Base-by-base conservation (phyloP, 1,140 invertebrate genomes). In the Potamilus streckersoni region DNA sequence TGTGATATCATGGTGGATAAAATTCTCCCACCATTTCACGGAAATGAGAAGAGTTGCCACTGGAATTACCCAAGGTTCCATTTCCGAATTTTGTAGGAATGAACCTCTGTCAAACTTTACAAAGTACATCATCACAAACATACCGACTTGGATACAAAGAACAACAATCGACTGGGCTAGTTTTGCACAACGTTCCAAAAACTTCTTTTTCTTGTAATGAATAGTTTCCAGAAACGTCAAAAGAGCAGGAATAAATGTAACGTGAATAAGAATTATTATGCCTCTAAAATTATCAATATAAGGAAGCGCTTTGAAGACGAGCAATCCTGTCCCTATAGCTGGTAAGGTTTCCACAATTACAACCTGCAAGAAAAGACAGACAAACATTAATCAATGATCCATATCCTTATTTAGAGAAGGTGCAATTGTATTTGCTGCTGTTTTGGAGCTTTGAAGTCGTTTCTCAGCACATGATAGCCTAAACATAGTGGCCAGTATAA, bases 1-100 rank as follows among this genome's bases (percentile, higher is more conserved):
- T 56, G 38, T 16, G 23, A 69, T 6, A 49, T 70, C 73, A 93
- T 92, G 23, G 56, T 95, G 95, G 0, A 96, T 95, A 85, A 96
- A 99, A 90, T 99, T 99, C 89, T 98, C 97, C 97, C 97, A 98
- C 96, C 97, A 99, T 49, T 95, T 95, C 55, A 96, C 93, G 6
- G 96, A 98, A 56, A 96, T 94, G 65, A 73, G 55, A 20, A 72
- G 49, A 20, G 69, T 38, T n/a, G 68, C 60, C 57, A 78, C 57
- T 6, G 69, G 56, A 14, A 71, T 15, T 5, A 49, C 16, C 76
- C 76, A 78, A 19, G 62, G 55, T 1, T 38, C 64, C 17, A 66
- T 71, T 11, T 67, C 38, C 0, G 38, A 49, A 49, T 49, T 11
- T 49, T 4, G 11, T 49, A 49, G 38, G 15, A 16, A 23, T 23